Evolutionary conservation across 30 jellyfish, hydroid and myxozoan genomes (phyloP).

Genomic region (Sanderia malayensis): DNA sequence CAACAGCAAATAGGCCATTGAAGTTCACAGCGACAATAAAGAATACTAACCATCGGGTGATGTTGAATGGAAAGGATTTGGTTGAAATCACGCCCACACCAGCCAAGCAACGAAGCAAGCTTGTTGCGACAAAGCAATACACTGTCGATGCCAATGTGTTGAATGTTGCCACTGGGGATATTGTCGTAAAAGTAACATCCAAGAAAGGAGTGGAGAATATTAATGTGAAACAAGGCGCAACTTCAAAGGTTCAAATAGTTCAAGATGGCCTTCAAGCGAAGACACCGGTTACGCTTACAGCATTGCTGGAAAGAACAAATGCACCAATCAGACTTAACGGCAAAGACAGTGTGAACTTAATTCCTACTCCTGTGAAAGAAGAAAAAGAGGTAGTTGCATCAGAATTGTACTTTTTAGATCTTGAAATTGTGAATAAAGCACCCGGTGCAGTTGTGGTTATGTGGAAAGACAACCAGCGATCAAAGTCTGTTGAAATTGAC

Average conservation of each 20-base stretch:
- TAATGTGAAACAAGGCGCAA: not conserved
- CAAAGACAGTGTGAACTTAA: not conserved
- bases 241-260: not conserved
- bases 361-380: not conserved
- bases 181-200: slow-evolving; percentile 10
- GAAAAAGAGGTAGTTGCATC: not conserved
- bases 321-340: slow-evolving; percentile 32
- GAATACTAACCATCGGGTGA: slow-evolving; percentile 14
- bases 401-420: not conserved
- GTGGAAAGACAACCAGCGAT: slow-evolving; percentile 20
- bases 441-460: slow-evolving; percentile 19
- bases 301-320: not conserved
- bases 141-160: slow-evolving; percentile 12
- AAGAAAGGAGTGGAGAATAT: not conserved
- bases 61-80: slow-evolving; percentile 17
- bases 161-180: slow-evolving; percentile 17
- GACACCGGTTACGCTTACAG: not conserved
- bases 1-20: slow-evolving; percentile 33
- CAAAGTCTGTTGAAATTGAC: slow-evolving; percentile 1
- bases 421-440: slow-evolving; percentile 12
- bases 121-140: slow-evolving; percentile 15
- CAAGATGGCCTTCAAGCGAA: slow-evolving; percentile 30
- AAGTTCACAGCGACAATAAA: slow-evolving; percentile 19
- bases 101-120: not conserved
- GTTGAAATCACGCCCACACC: slow-evolving; percentile 28